A percentile compares a stretch with the other conserved stretches of the same genome.
phyloP scores from a whole-genome alignment of 2,797 vertebrate genomes.

The Chelon labrosus region DNA sequence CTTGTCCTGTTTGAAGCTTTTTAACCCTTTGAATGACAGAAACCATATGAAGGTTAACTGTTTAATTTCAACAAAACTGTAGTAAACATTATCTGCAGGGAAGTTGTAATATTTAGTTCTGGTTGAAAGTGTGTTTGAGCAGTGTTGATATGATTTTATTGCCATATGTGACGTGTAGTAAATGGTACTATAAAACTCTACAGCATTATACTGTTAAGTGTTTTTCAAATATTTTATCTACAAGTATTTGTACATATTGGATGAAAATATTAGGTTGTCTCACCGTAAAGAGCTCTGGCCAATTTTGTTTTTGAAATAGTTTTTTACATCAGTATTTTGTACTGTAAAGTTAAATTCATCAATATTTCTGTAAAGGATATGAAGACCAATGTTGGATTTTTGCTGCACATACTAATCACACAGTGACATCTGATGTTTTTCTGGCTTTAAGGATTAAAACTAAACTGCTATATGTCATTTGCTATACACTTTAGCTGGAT shows the following conservation, averaged over 20 bases:
- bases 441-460: background rate
- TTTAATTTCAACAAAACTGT: background rate
- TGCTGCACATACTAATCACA: background rate
- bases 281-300: no score
- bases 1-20: background rate
- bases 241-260: background rate
- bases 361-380: background rate
- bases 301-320: no score
- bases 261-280: background rate
- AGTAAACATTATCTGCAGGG: background rate
- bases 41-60: background rate
- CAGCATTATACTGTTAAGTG: background rate
- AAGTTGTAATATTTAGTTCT: background rate
- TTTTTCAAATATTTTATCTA: background rate
- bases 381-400: background rate
- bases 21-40: background rate
- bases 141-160: background rate
- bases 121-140: background rate
- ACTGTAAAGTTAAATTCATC: no score
- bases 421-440: slow-evolving; percentile 3
- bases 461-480: slow-evolving; percentile 6
- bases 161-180: background rate
- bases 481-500: background rate
- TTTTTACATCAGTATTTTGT: no score
- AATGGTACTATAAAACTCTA: background rate